These are phyloP conservation scores for Enteromius afrohamiltoni DNA, from an alignment of 2,797 vertebrate genomes.

Conservation along the genomic window DNA sequence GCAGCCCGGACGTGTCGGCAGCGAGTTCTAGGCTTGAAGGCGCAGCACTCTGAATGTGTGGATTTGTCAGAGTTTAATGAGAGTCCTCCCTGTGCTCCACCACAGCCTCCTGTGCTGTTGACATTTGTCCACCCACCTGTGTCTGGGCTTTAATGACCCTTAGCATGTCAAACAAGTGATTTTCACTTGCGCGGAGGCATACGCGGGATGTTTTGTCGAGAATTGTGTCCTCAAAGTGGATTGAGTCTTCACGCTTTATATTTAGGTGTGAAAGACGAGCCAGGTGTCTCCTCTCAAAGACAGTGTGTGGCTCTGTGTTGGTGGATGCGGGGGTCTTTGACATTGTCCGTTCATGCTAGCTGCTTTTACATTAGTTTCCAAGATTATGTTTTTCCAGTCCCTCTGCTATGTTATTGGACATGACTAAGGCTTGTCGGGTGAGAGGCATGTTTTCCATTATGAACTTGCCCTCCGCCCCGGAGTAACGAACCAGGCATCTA, in stretches of 20 bases:
- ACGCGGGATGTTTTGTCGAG: slow-evolving; percentile 29
- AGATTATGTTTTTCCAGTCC: slow-evolving; percentile 22
- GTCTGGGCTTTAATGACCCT: slow-evolving; percentile 44
- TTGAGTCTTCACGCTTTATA: slow-evolving; percentile 43
- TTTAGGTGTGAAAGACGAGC: slow-evolving; percentile 43
- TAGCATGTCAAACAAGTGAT: slow-evolving; percentile 36
- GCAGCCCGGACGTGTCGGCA: background rate
- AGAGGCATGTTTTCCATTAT: slow-evolving; percentile 47
- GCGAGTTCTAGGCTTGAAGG: slow-evolving; percentile 20
- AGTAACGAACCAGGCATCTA: slow-evolving; percentile 4
- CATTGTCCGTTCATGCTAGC: slow-evolving; percentile 15
- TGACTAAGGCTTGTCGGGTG: slow-evolving; percentile 41
- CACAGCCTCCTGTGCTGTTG: slow-evolving; percentile 32
- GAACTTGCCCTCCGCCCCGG: slow-evolving; percentile 9
- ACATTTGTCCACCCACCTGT: slow-evolving; percentile 51
- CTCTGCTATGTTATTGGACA: slow-evolving; percentile 12
- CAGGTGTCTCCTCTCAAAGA: slow-evolving; percentile 19
- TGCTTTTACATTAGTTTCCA: slow-evolving; percentile 15
- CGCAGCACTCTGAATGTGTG: slow-evolving; percentile 19
- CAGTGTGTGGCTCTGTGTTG: slow-evolving; percentile 30
- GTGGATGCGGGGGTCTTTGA: background rate
- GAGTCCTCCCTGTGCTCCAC: slow-evolving; percentile 37
- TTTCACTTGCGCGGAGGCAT: slow-evolving; percentile 15
- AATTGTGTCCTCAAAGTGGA: slow-evolving; percentile 36
- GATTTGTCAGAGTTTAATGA: slow-evolving; percentile 49